Percentiles rank a stretch among this genome's conserved stretches.
phyloP scores from a whole-genome alignment of 1,140 invertebrate species.

The Zeugodacus cucurbitae region DNA sequence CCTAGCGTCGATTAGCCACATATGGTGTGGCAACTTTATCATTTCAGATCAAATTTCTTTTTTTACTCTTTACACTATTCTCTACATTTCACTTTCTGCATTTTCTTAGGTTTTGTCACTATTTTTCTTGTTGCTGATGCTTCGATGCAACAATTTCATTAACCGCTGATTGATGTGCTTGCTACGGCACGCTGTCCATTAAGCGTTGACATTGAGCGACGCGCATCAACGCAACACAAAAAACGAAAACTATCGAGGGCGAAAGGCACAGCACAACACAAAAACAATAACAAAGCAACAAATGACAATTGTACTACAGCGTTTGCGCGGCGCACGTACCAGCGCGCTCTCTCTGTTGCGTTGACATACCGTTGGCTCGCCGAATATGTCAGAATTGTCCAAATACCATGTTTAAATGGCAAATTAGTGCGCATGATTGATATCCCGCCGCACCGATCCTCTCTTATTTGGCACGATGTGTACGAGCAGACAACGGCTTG shows the following conservation, averaged over 20 bases:
- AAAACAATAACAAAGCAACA: neutral
- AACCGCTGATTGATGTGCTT: conserved; percentile 13
- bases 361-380: conserved; percentile 47
- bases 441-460: conserved; percentile 45
- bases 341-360: neutral
- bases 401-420: conserved; percentile 66
- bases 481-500: neutral
- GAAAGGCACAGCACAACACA: neutral
- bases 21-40: neutral
- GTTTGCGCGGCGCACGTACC: neutral
- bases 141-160: conserved; percentile 9
- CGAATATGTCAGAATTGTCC: conserved; percentile 65
- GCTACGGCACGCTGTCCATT: neutral
- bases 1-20: neutral
- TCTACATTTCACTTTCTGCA: neutral
- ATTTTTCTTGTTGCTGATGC: neutral
- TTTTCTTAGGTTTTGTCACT: neutral
- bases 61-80: neutral
- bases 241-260: neutral
- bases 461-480: neutral
- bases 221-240: neutral
- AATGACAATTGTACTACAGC: neutral
- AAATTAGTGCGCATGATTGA: conserved; percentile 66
- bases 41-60: neutral
- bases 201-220: conserved; percentile 27